A percentile compares a stretch with the other conserved stretches of the same genome.
Conservation (phyloP, 2,113 vertebrate genomes). For the Tychaedon coryphoeus region DNA sequence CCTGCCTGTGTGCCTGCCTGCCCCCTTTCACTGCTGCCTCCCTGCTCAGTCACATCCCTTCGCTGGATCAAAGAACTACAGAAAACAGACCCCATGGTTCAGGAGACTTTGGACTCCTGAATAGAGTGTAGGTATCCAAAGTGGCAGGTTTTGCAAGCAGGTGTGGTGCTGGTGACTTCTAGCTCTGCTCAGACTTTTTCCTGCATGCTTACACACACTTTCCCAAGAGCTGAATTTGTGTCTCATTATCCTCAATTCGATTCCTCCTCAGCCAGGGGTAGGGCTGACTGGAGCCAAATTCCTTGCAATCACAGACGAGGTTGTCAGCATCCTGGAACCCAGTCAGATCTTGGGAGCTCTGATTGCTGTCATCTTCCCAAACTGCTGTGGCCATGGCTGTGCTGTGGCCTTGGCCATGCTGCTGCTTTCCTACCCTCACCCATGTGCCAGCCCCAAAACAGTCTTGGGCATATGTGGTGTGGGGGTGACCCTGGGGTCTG, state of each 20-base stretch:
- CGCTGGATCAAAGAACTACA: background rate
- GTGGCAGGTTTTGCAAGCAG: background rate
- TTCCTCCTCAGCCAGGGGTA: background rate
- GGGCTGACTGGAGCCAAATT: slow-evolving; percentile 26
- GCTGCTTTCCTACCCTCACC: background rate
- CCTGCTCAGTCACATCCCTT: background rate
- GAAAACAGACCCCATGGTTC: background rate
- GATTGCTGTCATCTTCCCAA: background rate
- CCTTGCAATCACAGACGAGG: slow-evolving; percentile 30
- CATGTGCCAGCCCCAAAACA: background rate
- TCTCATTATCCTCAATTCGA: background rate
- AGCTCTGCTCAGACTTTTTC: background rate
- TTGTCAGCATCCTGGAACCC: slow-evolving; percentile 51
- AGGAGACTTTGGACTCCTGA: background rate
- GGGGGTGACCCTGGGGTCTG: background rate
- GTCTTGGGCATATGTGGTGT: background rate
- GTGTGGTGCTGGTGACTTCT: background rate
- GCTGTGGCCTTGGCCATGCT: background rate
- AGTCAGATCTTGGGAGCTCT: background rate
- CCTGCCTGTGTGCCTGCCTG: background rate
- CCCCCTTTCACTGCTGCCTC: background rate
- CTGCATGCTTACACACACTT: accelerated
- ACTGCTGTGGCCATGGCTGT: background rate
- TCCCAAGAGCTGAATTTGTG: background rate
- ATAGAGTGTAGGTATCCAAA: background rate